phyloP scores from a whole-genome alignment of 2,888 invertebrate genomes.

The Caenorhabditis panamensis region DNA sequence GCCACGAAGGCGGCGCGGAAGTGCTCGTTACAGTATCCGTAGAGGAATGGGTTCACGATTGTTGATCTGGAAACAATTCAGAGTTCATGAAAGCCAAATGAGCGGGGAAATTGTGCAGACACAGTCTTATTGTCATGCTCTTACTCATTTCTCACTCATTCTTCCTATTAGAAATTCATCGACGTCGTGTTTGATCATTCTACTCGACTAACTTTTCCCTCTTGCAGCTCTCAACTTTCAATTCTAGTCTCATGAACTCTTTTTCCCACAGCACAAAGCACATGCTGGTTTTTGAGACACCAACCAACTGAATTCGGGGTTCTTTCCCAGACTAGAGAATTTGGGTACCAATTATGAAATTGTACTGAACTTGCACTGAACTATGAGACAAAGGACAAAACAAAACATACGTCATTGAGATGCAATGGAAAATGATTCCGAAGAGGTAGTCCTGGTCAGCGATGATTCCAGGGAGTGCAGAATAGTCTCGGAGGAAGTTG shows the following conservation, averaged over 20 bases:
- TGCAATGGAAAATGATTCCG: slow-evolving; percentile 79
- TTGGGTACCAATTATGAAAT: background rate
- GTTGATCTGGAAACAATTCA: slow-evolving; percentile 66
- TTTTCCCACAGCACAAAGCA: slow-evolving; percentile 8
- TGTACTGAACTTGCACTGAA: background rate
- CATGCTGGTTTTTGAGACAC: slow-evolving; percentile 1
- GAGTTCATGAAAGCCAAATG: background rate
- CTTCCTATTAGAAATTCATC: slow-evolving; percentile 28
- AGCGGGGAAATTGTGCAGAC: background rate
- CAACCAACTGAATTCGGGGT: background rate
- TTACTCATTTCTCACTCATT: slow-evolving; percentile 2
- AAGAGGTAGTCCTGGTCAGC: slow-evolving; percentile 76
- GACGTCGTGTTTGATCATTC: slow-evolving; percentile 51
- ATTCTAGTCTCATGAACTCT: slow-evolving; percentile 11
- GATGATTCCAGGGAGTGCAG: slow-evolving; percentile 74
- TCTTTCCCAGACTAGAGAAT: background rate
- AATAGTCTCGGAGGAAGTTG: slow-evolving; percentile 79
- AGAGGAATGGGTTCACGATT: slow-evolving; percentile 79
- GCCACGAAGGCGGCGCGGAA: slow-evolving; percentile 77
- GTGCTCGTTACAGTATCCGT: slow-evolving; percentile 79
- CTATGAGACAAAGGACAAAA: too few species aligned
- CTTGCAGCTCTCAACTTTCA: slow-evolving; percentile 7
- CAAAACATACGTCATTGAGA: slow-evolving; percentile 80
- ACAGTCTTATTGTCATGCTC: slow-evolving; percentile 13
- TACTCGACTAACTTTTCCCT: slow-evolving; percentile 20